Conservation (phyloP, 2,113 vertebrate genomes). For the Loxodonta africana region DNA sequence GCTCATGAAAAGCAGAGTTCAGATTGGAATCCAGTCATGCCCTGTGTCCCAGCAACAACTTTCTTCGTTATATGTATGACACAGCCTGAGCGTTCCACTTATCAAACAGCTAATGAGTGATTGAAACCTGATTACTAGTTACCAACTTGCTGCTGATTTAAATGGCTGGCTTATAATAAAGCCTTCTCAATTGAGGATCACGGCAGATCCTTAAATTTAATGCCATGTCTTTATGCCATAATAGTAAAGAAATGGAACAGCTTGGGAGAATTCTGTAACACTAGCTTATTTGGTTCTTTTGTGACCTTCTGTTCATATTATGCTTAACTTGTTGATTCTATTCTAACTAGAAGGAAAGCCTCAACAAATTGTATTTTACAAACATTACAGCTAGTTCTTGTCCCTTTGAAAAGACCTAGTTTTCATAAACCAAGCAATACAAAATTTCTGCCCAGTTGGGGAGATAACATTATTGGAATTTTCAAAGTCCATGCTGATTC, state of each 20-base stretch:
- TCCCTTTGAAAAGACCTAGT: neutral
- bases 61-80: neutral
- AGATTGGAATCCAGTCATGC: neutral
- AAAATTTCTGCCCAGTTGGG: neutral
- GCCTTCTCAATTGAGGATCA: neutral
- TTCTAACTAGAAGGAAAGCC: neutral
- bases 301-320: constrained; percentile 39
- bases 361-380: neutral
- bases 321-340: constrained; percentile 18
- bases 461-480: constrained; percentile 37
- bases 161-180: constrained; percentile 47
- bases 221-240: neutral
- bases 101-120: neutral
- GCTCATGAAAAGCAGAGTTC: neutral
- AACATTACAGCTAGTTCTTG: neutral
- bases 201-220: constrained; percentile 32
- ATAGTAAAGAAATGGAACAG: constrained; percentile 38
- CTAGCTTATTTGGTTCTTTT: neutral
- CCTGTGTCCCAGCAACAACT: neutral
- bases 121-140: constrained; percentile 18
- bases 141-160: neutral
- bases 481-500: neutral
- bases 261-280: constrained; percentile 13
- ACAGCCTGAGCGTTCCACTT: neutral
- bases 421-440: neutral